A percentile compares a stretch with the other conserved stretches of the same genome.
Conservation (phyloP, 2,888 invertebrate genomes). For the Andrena chrysosceles region DNA sequence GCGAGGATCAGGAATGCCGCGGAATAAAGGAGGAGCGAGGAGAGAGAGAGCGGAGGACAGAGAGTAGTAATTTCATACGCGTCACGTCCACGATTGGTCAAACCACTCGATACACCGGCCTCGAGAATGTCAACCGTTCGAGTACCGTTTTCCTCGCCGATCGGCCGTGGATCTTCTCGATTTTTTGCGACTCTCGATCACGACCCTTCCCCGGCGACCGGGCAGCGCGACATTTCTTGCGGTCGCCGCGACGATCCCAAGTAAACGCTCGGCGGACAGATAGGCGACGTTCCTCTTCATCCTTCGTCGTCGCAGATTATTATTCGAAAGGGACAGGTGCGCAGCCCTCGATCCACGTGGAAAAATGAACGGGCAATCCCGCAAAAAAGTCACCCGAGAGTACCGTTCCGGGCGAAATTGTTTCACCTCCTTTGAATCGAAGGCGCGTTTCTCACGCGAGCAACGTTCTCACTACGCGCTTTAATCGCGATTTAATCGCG, state of each 20-base stretch:
- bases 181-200: conserved; percentile 58
- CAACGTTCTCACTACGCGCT: conserved; percentile 28
- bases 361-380: conserved; percentile 12
- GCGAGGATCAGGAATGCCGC: conserved; percentile 17
- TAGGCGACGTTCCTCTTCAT: not conserved
- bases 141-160: conserved; percentile 77
- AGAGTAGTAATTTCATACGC: conserved; percentile 73
- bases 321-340: conserved; percentile 10
- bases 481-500: conserved; percentile 43
- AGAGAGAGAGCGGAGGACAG: conserved; percentile 57
- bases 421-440: conserved; percentile 40
- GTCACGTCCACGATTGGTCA: conserved; percentile 74
- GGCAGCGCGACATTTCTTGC: conserved; percentile 34
- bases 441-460: conserved; percentile 46
- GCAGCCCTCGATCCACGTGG: not conserved
- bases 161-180: conserved; percentile 63
- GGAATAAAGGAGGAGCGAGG: conserved; percentile 42
- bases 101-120: conserved; percentile 73
- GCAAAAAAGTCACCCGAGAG: conserved; percentile 29
- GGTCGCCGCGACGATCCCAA: not conserved
- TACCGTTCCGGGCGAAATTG: conserved; percentile 57
- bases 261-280: conserved; percentile 14
- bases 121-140: conserved; percentile 78
- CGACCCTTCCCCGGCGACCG: conserved; percentile 45
- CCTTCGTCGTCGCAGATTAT: not conserved